Conservation (phyloP, 2,797 vertebrate genomes). For the Anisognathus igniventris region DNA sequence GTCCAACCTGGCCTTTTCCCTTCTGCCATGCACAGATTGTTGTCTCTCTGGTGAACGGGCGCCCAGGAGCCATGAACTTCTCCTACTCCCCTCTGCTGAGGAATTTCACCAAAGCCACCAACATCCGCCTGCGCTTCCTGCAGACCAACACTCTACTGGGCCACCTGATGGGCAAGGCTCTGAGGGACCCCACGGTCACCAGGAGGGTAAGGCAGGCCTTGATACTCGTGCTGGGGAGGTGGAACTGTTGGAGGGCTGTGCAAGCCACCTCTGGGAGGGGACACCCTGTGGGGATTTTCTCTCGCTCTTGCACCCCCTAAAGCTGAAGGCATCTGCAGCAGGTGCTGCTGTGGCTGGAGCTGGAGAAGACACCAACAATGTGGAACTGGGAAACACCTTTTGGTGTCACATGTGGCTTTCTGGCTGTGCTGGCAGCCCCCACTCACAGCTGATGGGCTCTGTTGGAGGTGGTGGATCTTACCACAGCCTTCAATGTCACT, state of each 20-base stretch:
- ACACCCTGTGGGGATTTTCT: not conserved
- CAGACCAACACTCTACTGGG: constrained; percentile 94
- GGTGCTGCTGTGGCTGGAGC: not conserved
- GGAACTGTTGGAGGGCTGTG: not conserved
- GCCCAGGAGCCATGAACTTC: constrained; percentile 95
- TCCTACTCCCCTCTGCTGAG: constrained; percentile 91
- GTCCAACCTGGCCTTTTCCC: not conserved
- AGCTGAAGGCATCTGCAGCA: fast-evolving
- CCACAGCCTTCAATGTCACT: not conserved
- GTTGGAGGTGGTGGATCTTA: not conserved
- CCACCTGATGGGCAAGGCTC: constrained; percentile 95
- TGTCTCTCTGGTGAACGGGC: constrained; percentile 93
- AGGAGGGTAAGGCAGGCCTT: constrained; percentile 82
- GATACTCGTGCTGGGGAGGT: not conserved
- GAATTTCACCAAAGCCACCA: constrained; percentile 96
- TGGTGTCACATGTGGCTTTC: not conserved
- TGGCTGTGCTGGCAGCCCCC: not conserved
- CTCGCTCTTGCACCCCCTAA: not conserved
- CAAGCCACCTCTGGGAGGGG: not conserved
- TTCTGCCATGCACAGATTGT: constrained; percentile 79
- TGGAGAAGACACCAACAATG: not conserved
- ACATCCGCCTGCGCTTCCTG: constrained; percentile 90
- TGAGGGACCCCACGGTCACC: constrained; percentile 93
- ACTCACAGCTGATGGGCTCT: not conserved
- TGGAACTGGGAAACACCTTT: not conserved